These are phyloP conservation scores for Limenitis camilla DNA, from an alignment of 2,888 invertebrate species.

Conservation along the genomic window DNA sequence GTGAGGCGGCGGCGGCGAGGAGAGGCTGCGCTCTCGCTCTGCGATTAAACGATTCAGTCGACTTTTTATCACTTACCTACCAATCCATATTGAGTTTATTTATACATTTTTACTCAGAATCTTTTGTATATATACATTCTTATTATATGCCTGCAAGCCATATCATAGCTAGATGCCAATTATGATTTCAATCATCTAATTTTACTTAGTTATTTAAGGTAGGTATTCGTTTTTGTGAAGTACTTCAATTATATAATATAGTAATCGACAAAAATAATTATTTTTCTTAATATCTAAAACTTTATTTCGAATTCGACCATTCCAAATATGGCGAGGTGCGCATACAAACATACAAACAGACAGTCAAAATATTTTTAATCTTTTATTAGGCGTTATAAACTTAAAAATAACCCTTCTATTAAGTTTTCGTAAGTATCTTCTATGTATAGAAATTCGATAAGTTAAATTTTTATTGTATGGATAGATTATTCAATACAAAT, in stretches of 20 bases:
- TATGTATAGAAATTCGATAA: no score
- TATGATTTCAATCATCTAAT: constrained; percentile 17
- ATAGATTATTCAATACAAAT: no score
- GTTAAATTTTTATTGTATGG: no score
- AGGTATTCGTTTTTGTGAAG: constrained; percentile 2
- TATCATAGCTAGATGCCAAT: constrained; percentile 23
- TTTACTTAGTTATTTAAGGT: constrained; percentile 6
- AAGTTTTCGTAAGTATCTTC: no score
- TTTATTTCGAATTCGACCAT: no score
- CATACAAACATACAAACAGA: no score
- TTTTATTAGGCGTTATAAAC: no score
- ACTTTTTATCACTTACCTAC: constrained; percentile 63
- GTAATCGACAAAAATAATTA: neutral
- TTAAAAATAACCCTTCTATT: no score
- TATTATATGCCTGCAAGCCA: constrained; percentile 23
- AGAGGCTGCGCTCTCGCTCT: constrained; percentile 52
- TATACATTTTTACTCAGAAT: constrained; percentile 56
- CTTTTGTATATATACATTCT: constrained; percentile 33
- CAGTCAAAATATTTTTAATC: no score
- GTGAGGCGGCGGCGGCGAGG: constrained; percentile 54
- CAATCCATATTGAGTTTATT: constrained; percentile 57
- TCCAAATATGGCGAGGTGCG: no score
- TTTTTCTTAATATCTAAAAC: neutral
- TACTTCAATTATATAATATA: constrained; percentile 1
- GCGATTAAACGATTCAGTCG: constrained; percentile 60